phyloP scores from a whole-genome alignment of 2,113 vertebrate genomes.

The Aptenodytes forsteri region DNA sequence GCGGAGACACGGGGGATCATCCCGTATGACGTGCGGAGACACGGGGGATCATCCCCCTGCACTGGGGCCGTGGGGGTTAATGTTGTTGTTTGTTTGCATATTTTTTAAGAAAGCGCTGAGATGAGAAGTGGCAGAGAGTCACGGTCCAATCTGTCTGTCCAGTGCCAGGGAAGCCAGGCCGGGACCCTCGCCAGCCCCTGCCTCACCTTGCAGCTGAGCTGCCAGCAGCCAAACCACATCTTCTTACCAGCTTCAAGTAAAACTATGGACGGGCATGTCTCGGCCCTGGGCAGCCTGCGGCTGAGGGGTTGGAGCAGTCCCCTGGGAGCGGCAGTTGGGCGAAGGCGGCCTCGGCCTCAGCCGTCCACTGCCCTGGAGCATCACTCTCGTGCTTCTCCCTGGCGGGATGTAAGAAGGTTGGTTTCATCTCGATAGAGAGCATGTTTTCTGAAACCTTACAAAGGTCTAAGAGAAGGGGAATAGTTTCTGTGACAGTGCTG shows the following conservation, averaged over 20 bases:
- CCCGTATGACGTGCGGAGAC: rapidly evolving
- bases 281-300: not conserved
- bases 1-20: rapidly evolving
- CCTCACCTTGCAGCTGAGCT: not conserved
- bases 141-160: not conserved
- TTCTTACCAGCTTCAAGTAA: not conserved
- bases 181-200: not conserved
- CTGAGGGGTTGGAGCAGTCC: rapidly evolving
- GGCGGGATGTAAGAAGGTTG: not conserved
- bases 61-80: not conserved
- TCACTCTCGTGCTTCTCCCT: not conserved
- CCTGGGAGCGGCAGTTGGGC: not conserved
- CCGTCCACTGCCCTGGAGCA: rapidly evolving
- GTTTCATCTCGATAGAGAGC: not conserved
- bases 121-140: not conserved
- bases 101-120: not conserved
- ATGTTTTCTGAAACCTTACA: not conserved
- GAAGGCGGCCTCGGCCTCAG: rapidly evolving
- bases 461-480: not conserved
- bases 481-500: not conserved
- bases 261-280: not conserved
- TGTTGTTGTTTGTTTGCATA: not conserved
- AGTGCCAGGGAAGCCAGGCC: not conserved
- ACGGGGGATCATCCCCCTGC: rapidly evolving
- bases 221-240: not conserved